These are phyloP conservation scores for Volucella bombylans DNA, from an alignment of 2,888 invertebrate species.

Conservation along the genomic window DNA sequence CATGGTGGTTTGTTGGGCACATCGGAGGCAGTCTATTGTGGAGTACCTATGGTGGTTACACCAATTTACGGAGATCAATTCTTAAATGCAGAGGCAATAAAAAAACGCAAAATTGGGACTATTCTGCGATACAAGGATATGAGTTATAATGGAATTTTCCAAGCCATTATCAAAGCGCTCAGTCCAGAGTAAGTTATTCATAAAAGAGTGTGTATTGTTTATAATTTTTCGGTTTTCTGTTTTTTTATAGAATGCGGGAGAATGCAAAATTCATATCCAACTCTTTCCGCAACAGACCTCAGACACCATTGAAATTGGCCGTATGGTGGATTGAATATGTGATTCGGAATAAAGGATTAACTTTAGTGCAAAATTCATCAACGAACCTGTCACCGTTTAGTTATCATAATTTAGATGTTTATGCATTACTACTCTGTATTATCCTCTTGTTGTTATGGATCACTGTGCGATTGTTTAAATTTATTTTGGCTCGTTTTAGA, in stretches of 20 bases:
- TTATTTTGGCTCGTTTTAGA: conserved; percentile 15
- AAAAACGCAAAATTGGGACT: conserved; percentile 83
- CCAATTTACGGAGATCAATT: conserved; percentile 87
- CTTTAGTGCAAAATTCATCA: conserved; percentile 82
- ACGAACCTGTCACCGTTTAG: conserved; percentile 83
- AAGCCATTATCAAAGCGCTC: conserved; percentile 82
- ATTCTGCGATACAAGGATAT: conserved; percentile 83
- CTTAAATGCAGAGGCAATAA: conserved; percentile 84
- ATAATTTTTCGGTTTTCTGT: not conserved
- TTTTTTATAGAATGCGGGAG: conserved; percentile 75
- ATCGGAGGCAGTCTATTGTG: conserved; percentile 86
- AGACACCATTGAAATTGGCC: conserved; percentile 84
- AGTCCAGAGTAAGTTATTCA: conserved; percentile 70
- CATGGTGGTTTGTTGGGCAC: conserved; percentile 88
- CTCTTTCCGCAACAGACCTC: conserved; percentile 83
- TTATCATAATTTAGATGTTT: conserved; percentile 83
- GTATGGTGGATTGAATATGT: conserved; percentile 87
- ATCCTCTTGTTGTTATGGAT: conserved; percentile 41
- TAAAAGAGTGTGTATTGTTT: not conserved
- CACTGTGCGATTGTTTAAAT: conserved; percentile 12
- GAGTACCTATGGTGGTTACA: conserved; percentile 85
- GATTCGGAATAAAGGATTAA: conserved; percentile 84
- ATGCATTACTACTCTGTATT: conserved; percentile 65
- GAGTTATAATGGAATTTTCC: conserved; percentile 82
- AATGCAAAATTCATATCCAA: conserved; percentile 82